Conservation (phyloP, 2,797 vertebrate species). For the Avahi laniger region DNA sequence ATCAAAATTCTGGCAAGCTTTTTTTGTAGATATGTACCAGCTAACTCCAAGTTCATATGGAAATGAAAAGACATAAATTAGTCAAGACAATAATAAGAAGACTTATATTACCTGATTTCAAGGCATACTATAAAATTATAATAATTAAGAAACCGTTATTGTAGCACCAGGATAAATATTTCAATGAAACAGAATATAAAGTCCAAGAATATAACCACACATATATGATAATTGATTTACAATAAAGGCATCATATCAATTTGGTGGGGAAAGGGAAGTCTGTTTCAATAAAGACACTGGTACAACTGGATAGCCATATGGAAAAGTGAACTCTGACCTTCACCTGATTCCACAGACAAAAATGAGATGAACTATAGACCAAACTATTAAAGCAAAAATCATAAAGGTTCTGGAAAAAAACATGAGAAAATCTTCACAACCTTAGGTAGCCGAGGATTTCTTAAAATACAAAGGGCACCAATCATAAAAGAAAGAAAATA, state of each 20-base stretch:
- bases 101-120: background rate
- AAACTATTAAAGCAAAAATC: background rate
- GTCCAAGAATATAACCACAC: background rate
- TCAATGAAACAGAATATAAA: background rate
- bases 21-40: background rate
- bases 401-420: background rate
- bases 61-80: background rate
- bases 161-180: background rate
- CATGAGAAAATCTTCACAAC: background rate
- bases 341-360: background rate
- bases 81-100: background rate
- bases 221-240: background rate
- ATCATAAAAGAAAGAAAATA: conserved; percentile 3
- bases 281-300: background rate
- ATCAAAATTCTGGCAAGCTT: background rate
- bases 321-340: background rate
- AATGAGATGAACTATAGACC: background rate
- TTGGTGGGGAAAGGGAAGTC: background rate
- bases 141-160: background rate
- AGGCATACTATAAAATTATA: background rate
- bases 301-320: background rate
- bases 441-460: background rate
- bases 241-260: background rate
- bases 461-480: background rate
- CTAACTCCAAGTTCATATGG: conserved; percentile 13